phyloP scores from a whole-genome alignment of 2,797 vertebrate genomes.

The Tarsius wallacei region DNA sequence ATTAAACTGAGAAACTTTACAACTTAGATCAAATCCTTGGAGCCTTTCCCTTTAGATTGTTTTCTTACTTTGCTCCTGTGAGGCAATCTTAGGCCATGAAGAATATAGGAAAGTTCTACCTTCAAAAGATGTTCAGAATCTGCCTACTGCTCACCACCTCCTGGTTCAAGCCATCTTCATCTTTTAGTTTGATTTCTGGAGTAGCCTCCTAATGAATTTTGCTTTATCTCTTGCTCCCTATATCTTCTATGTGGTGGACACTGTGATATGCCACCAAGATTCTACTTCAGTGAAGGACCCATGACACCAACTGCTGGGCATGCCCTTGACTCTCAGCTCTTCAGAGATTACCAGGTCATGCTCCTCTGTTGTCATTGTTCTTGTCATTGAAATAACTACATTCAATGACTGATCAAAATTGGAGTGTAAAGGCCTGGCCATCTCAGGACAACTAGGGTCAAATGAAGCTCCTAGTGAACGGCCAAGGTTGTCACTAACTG shows the following conservation, averaged over 20 bases:
- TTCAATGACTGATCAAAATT: not conserved
- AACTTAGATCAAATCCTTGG: not conserved
- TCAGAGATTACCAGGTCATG: not conserved
- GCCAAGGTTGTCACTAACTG: accelerated
- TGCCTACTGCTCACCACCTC: not conserved
- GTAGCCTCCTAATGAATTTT: not conserved
- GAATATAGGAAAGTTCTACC: not conserved
- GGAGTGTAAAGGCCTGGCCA: not conserved
- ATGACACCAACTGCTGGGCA: not conserved
- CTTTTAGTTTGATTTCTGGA: not conserved
- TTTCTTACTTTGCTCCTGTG: not conserved
- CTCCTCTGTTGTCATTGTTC: not conserved
- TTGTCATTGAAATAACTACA: not conserved
- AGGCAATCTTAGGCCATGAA: not conserved
- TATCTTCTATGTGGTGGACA: not conserved
- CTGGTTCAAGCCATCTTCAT: not conserved
- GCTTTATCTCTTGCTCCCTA: not conserved
- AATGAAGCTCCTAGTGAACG: not conserved
- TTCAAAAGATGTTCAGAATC: not conserved
- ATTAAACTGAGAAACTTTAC: not conserved
- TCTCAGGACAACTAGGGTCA: not conserved
- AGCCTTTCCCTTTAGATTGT: not conserved
- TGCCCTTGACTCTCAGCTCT: not conserved
- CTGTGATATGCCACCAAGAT: not conserved
- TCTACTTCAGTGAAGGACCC: not conserved